Evolutionary conservation across 2,113 vertebrate genomes (phyloP).

Genomic region (Variabilichromis moorii): DNA sequence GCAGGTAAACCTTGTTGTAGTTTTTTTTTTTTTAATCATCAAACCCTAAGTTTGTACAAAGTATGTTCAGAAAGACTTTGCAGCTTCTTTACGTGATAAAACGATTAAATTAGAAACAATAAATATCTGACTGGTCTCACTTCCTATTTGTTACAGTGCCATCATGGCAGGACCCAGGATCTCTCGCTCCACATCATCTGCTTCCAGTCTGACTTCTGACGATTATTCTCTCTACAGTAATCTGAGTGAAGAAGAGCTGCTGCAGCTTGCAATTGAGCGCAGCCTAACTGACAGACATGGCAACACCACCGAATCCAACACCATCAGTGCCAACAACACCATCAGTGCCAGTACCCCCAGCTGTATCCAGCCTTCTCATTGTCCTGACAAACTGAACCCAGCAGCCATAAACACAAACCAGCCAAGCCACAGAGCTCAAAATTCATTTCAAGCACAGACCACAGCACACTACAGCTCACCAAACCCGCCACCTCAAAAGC

Average conservation of each 20-base stretch:
- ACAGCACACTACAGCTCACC: conserved; percentile 35
- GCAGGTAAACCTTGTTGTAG: background rate
- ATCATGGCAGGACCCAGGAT: conserved; percentile 38
- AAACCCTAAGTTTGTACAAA: background rate
- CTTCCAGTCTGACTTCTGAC: conserved; percentile 58
- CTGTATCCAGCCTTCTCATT: background rate
- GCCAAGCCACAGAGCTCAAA: background rate
- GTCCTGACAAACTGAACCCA: conserved; percentile 51
- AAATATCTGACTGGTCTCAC: background rate
- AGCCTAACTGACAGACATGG: conserved; percentile 72
- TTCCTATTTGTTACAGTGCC: background rate
- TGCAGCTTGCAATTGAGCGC: conserved; percentile 87
- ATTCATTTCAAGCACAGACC: background rate
- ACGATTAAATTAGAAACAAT: background rate
- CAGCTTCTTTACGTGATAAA: background rate
- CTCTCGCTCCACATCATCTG: background rate
- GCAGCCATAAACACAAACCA: background rate
- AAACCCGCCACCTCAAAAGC: conserved; percentile 34
- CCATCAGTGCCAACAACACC: background rate
- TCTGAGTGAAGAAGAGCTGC: conserved; percentile 84
- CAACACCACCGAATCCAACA: background rate
- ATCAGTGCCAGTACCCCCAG: background rate
- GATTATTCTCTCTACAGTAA: conserved; percentile 87
- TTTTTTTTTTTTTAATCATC: background rate
- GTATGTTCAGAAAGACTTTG: background rate